A percentile compares a stretch with the other conserved stretches of the same genome.
phyloP scores from a whole-genome alignment of 2,888 invertebrate genomes.

The Alsophila aescularia region DNA sequence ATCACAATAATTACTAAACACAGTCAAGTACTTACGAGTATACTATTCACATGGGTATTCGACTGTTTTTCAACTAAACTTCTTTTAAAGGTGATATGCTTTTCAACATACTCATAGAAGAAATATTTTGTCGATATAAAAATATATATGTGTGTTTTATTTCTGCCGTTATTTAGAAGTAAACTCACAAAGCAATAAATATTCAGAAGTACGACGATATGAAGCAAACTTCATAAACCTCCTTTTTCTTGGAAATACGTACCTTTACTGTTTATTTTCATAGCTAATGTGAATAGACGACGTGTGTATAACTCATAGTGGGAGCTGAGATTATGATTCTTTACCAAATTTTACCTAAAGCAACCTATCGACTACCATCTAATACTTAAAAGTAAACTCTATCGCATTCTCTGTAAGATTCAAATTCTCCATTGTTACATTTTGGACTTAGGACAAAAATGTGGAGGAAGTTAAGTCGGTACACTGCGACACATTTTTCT shows the following conservation, averaged over 20 bases:
- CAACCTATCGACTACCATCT: conserved; percentile 31
- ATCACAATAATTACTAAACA: too few species aligned
- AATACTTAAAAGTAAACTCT: conserved; percentile 39
- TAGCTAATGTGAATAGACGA: conserved; percentile 76
- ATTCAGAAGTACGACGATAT: conserved; percentile 32
- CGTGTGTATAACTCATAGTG: conserved; percentile 69
- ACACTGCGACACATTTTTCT: conserved; percentile 80
- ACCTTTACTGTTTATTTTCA: conserved; percentile 69
- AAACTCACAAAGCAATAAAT: conserved; percentile 32
- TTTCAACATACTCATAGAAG: too few species aligned
- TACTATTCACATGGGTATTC: too few species aligned
- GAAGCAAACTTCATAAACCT: conserved; percentile 33
- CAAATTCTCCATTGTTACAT: conserved; percentile 30
- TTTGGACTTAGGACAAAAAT: conserved; percentile 35
- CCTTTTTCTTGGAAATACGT: conserved; percentile 46
- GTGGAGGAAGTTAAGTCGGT: conserved; percentile 44
- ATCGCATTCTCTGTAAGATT: conserved; percentile 30
- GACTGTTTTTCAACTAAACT: too few species aligned
- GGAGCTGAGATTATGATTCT: conserved; percentile 76
- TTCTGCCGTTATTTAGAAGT: neutral
- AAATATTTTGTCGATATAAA: too few species aligned
- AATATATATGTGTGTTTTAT: too few species aligned
- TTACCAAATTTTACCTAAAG: conserved; percentile 40
- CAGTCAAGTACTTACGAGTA: too few species aligned
- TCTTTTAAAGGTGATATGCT: too few species aligned